A percentile compares a stretch with the other conserved stretches of the same genome.
Conservation (phyloP, 2,888 invertebrate genomes). For the Cosmia trapezina region DNA sequence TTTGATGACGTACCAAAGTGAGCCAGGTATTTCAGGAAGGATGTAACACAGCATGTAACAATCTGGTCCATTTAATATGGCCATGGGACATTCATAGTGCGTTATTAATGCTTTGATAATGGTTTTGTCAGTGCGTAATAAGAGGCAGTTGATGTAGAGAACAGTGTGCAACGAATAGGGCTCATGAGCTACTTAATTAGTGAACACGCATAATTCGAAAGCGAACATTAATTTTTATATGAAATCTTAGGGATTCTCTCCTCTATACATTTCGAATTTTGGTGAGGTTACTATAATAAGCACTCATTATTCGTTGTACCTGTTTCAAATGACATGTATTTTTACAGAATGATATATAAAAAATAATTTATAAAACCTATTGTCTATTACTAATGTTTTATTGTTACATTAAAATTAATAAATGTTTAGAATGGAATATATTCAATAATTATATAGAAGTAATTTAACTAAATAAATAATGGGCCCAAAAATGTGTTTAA, state of each 20-base stretch:
- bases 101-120: not conserved
- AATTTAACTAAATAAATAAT: slow-evolving; percentile 2
- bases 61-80: not conserved
- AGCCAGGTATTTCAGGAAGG: not conserved
- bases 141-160: slow-evolving; percentile 1
- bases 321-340: slow-evolving; percentile 34
- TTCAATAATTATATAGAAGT: not conserved
- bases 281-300: not conserved
- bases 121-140: slow-evolving; percentile 19
- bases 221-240: not conserved
- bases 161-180: not conserved
- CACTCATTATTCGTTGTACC: not conserved
- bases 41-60: not conserved
- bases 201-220: not conserved
- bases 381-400: not conserved
- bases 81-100: not conserved
- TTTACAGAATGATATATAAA: slow-evolving; percentile 6
- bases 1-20: not conserved
- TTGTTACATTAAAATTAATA: not conserved
- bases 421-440: not conserved
- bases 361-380: not conserved
- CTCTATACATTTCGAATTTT: not conserved
- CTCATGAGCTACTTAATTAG: not conserved
- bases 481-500: slow-evolving; percentile 31
- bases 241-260: too few species aligned